Conservation (phyloP, 2,888 invertebrate species). For the Ganaspis brasiliensis region DNA sequence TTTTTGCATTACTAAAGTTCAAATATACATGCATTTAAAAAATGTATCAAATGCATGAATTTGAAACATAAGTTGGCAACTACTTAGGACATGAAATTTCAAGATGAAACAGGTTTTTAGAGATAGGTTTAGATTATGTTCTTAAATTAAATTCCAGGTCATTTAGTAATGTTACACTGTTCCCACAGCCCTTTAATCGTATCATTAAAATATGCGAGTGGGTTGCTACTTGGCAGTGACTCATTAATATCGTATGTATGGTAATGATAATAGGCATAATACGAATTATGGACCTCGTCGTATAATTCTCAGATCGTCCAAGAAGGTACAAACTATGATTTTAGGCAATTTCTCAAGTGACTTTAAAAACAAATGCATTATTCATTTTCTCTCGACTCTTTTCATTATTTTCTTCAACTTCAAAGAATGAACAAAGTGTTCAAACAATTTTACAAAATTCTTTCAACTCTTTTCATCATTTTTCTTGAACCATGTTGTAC, state of each 20-base stretch:
- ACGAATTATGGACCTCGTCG: conserved; percentile 6
- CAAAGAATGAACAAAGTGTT: neutral
- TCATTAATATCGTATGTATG: conserved; percentile 31
- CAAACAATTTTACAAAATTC: too few relatives aligned
- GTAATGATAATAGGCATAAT: conserved; percentile 26
- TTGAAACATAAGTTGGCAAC: too few relatives aligned
- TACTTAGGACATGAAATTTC: too few relatives aligned
- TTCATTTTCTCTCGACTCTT: neutral
- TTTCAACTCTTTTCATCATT: too few relatives aligned
- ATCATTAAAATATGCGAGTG: conserved; percentile 39
- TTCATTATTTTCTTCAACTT: neutral
- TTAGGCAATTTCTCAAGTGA: neutral
- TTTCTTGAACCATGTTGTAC: too few relatives aligned
- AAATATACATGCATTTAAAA: too few relatives aligned
- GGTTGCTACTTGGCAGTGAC: conserved; percentile 23
- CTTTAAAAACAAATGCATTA: neutral
- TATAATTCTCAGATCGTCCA: neutral
- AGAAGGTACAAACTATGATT: neutral
- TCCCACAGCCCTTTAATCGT: conserved; percentile 15
- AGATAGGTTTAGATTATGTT: neutral
- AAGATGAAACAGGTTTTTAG: neutral
- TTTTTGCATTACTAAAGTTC: too few relatives aligned
- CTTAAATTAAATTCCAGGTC: neutral
- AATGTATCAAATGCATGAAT: too few relatives aligned
- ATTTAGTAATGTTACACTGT: neutral